Evolutionary conservation across 2,888 invertebrate species (phyloP).

Genomic region (Atrina japonica): DNA sequence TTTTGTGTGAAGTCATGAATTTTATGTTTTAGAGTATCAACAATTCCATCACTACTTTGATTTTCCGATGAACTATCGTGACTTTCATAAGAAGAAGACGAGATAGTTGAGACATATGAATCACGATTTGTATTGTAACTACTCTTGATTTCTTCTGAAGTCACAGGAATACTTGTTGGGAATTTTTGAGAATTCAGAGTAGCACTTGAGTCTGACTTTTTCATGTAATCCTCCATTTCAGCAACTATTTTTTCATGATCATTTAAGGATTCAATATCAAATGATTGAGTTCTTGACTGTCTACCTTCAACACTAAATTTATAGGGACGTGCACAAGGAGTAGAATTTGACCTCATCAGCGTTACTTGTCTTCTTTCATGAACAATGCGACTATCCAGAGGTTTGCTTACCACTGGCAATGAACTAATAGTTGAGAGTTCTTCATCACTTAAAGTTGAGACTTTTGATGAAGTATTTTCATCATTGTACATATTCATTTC

Average conservation of each 20-base stretch:
- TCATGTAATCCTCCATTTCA: conserved; percentile 75
- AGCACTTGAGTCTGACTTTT: conserved; percentile 54
- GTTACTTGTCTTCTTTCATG: neutral
- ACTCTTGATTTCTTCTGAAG: conserved; percentile 43
- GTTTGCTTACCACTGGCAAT: conserved; percentile 38
- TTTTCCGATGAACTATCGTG: conserved; percentile 37
- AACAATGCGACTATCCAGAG: conserved; percentile 9
- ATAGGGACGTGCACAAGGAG: conserved; percentile 31
- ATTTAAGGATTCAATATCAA: conserved; percentile 40
- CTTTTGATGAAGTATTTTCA: neutral
- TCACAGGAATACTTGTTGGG: conserved; percentile 52
- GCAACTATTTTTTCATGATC: conserved; percentile 70
- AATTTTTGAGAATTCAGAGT: conserved; percentile 58
- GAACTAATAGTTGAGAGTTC: conserved; percentile 10
- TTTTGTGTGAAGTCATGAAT: conserved; percentile 64
- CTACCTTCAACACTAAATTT: neutral
- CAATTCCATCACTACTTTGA: conserved; percentile 58
- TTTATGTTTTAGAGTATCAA: conserved; percentile 71
- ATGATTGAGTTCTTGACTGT: conserved; percentile 18
- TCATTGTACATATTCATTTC: conserved; percentile 26
- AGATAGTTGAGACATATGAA: conserved; percentile 65
- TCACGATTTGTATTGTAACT: conserved; percentile 56
- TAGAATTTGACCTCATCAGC: conserved; percentile 45
- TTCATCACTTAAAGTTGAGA: conserved; percentile 1
- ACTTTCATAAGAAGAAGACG: conserved; percentile 72